Conservation (phyloP, 2,888 invertebrate genomes). For the Machimus rusticus region DNA sequence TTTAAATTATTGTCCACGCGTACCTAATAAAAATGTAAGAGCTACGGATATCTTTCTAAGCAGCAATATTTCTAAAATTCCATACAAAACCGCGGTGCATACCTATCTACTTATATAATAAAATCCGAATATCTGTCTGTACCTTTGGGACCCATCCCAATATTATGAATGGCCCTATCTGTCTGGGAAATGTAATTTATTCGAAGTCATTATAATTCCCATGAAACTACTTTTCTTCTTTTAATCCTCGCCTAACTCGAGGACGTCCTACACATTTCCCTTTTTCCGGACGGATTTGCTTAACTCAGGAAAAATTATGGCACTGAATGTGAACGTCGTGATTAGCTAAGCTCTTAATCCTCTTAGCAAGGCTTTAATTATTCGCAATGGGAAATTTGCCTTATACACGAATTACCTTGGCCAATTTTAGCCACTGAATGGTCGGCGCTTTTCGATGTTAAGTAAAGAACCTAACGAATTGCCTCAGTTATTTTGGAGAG, state of each 20-base stretch:
- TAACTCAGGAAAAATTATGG: neutral
- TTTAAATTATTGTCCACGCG: neutral
- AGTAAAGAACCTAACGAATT: neutral
- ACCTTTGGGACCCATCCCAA: neutral
- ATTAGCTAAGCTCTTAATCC: slow-evolving; percentile 18
- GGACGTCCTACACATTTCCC: neutral
- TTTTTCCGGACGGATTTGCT: neutral
- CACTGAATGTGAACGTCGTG: neutral
- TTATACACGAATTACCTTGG: neutral
- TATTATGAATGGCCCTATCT: neutral
- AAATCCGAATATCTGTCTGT: neutral
- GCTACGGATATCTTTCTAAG: neutral
- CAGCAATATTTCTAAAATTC: neutral
- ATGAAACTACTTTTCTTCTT: neutral
- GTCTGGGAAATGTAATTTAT: neutral
- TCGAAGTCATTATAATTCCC: neutral
- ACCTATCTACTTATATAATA: neutral
- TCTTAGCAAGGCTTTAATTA: slow-evolving; percentile 14
- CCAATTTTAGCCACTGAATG: neutral
- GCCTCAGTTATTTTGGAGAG: neutral
- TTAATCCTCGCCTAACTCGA: neutral
- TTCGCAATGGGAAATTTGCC: slow-evolving; percentile 2
- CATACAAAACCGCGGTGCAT: neutral
- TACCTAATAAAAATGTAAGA: neutral
- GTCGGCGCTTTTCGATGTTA: neutral